These are phyloP conservation scores for Diceros bicornis DNA, from an alignment of 2,797 vertebrate genomes.

Conservation along the genomic window DNA sequence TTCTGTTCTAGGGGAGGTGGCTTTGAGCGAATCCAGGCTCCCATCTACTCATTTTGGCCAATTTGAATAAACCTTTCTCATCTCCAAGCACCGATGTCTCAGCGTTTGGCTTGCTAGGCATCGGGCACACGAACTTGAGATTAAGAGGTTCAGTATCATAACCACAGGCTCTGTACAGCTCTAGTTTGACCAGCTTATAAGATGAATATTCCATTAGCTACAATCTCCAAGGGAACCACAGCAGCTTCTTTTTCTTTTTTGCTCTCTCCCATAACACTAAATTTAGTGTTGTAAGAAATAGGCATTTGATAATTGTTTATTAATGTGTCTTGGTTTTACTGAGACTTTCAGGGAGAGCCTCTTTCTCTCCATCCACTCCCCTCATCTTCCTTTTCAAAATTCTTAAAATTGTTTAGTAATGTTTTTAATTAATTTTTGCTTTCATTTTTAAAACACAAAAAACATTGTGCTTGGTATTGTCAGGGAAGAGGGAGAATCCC, in stretches of 20 bases:
- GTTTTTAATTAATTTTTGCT: not conserved
- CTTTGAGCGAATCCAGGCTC: too few species aligned
- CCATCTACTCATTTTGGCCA: too few species aligned
- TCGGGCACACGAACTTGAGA: too few species aligned
- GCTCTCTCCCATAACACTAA: not conserved
- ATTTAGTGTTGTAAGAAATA: not conserved
- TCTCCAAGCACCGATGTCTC: too few species aligned
- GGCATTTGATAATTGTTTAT: not conserved
- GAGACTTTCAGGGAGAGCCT: not conserved
- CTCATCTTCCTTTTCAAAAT: not conserved
- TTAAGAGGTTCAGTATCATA: too few species aligned
- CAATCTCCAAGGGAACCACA: not conserved
- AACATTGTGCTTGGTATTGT: not conserved
- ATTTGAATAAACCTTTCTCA: too few species aligned
- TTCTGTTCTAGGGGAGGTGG: too few species aligned
- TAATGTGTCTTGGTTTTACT: constrained; percentile 7
- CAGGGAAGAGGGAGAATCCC: too few species aligned
- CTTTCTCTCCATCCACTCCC: not conserved
- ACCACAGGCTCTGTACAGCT: not conserved
- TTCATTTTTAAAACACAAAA: not conserved
- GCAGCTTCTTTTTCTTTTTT: not conserved
- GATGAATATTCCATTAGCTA: not conserved
- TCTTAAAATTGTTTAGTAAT: not conserved
- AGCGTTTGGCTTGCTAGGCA: too few species aligned
- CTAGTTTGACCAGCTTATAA: not conserved